These are phyloP conservation scores for Nymphalis c-album DNA, from an alignment of 2,888 invertebrate genomes.

Conservation along the genomic window DNA sequence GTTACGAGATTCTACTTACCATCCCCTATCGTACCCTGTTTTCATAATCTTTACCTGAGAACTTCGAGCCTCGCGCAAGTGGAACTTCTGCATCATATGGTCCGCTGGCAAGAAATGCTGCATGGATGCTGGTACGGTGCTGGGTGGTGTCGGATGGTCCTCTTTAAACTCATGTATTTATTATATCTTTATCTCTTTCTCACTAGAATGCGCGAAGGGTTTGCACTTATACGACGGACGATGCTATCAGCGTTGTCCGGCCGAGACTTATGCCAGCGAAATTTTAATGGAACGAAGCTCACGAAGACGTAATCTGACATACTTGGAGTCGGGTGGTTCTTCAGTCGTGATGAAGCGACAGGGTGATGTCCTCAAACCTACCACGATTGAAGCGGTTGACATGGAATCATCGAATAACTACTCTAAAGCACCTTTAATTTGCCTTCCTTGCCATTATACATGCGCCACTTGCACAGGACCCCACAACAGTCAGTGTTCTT, in stretches of 20 bases:
- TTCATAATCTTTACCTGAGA: constrained; percentile 50
- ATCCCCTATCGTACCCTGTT: constrained; percentile 45
- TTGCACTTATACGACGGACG: constrained; percentile 82
- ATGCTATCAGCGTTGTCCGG: constrained; percentile 83
- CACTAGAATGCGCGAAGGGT: constrained; percentile 85
- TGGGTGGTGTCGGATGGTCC: constrained; percentile 70
- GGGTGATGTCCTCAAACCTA: constrained; percentile 45
- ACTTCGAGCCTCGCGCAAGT: constrained; percentile 58
- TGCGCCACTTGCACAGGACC: constrained; percentile 86
- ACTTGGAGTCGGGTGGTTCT: constrained; percentile 50
- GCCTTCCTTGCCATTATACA: constrained; percentile 87
- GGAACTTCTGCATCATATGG: constrained; percentile 64
- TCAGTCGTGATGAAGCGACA: constrained; percentile 59
- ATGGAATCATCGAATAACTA: constrained; percentile 55
- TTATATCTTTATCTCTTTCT: constrained; percentile 68
- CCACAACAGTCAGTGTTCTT: constrained; percentile 84
- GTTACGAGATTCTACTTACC: constrained; percentile 74
- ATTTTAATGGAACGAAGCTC: constrained; percentile 62
- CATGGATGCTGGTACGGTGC: constrained; percentile 75
- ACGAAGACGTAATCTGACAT: constrained; percentile 70
- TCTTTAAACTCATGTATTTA: constrained; percentile 58
- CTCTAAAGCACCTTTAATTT: constrained; percentile 67
- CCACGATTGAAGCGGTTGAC: constrained; percentile 63
- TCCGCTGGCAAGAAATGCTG: constrained; percentile 65
- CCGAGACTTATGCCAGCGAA: constrained; percentile 73